These are phyloP conservation scores for Dermatophagoides farinae DNA, from an alignment of 1,140 invertebrate genomes.

Conservation along the genomic window DNA sequence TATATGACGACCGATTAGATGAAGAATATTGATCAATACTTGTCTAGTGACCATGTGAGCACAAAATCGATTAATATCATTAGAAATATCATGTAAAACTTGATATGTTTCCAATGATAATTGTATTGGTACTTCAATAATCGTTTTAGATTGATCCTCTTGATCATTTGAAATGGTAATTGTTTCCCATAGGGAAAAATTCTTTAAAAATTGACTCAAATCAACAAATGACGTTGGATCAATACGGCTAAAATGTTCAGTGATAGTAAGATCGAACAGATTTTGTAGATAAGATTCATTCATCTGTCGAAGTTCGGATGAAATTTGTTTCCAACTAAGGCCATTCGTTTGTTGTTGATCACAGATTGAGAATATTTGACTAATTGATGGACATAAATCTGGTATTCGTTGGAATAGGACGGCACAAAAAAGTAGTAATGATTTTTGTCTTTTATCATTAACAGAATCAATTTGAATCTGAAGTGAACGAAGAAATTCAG, in stretches of 20 bases:
- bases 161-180: neutral
- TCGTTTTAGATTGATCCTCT: neutral
- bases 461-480: neutral
- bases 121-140: slow-evolving; percentile 7
- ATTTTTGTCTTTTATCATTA: neutral
- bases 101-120: neutral
- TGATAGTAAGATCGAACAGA: neutral
- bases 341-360: neutral
- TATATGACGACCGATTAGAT: neutral
- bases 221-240: neutral
- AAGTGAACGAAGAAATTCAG: neutral
- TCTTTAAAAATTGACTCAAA: slow-evolving; percentile 1
- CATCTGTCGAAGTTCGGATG: neutral
- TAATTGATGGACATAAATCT: neutral
- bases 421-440: neutral
- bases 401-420: neutral
- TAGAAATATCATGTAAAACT: neutral
- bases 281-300: neutral
- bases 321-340: neutral
- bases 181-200: slow-evolving; percentile 1
- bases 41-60: neutral
- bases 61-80: neutral
- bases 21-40: neutral
- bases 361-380: neutral
- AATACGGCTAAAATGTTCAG: neutral